Conservation (phyloP, 2,113 vertebrate genomes). For the Phylloscopus whistleri region DNA sequence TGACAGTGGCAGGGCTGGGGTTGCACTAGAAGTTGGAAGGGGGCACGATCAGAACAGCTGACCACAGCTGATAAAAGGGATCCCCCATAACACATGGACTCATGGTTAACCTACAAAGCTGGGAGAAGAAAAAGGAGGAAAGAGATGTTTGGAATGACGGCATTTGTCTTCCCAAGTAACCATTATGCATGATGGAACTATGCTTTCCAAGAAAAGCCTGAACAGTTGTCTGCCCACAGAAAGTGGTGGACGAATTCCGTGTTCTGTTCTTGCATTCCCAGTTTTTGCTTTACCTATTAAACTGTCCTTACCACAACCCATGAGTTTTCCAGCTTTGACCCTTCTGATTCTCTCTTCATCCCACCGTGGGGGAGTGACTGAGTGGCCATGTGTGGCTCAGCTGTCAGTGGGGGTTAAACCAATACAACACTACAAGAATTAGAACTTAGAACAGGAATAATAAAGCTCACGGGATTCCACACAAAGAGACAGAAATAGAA, state of each 20-base stretch:
- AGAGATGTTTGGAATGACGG: not conserved
- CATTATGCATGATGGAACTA: fast-evolving
- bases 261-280: not conserved
- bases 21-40: not conserved
- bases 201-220: not conserved
- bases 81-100: fast-evolving
- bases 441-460: not conserved
- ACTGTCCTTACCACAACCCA: not conserved
- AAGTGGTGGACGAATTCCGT: not conserved
- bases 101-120: not conserved
- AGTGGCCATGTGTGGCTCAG: not conserved
- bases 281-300: not conserved
- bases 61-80: not conserved
- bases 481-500: not conserved
- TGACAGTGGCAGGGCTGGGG: not conserved
- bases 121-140: not conserved
- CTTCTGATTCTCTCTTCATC: not conserved
- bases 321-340: not conserved
- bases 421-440: not conserved
- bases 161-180: not conserved
- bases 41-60: not conserved
- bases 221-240: not conserved
- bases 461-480: not conserved
- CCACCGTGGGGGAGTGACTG: not conserved
- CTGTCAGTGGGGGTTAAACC: not conserved